Conservation (phyloP, 1,140 invertebrate species). For the Spodoptera litura region DNA sequence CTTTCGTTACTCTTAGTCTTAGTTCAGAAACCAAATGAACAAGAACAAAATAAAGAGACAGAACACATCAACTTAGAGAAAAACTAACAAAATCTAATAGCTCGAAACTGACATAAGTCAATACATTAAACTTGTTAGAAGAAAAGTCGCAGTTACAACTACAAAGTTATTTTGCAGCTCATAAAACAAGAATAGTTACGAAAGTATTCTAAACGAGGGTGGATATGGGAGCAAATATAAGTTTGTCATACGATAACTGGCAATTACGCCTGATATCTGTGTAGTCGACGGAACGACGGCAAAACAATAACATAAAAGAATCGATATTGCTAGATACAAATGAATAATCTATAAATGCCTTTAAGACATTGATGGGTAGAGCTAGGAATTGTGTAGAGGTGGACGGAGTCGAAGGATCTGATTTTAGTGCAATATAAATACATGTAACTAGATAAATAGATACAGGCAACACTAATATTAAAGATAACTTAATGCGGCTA, state of each 20-base stretch:
- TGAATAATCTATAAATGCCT: constrained; percentile 84
- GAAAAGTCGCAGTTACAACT: constrained; percentile 35
- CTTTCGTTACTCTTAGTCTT: too few relatives aligned
- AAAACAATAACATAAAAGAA: constrained; percentile 82
- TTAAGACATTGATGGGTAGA: constrained; percentile 74
- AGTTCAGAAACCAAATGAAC: too few relatives aligned
- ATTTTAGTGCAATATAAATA: not conserved
- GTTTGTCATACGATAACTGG: constrained; percentile 60
- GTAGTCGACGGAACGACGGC: constrained; percentile 70
- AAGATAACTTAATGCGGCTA: too few relatives aligned
- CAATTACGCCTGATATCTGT: constrained; percentile 72
- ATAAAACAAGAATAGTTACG: constrained; percentile 17
- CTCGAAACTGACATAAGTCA: constrained; percentile 28
- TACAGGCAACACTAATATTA: too few relatives aligned
- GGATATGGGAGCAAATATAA: constrained; percentile 47
- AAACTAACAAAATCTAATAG: constrained; percentile 27
- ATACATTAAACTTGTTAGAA: constrained; percentile 45
- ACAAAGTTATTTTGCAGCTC: constrained; percentile 16
- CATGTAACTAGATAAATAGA: too few relatives aligned
- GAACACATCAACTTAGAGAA: constrained; percentile 12
- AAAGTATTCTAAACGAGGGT: constrained; percentile 47
- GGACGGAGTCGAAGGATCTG: constrained; percentile 16
- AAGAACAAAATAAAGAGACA: not conserved
- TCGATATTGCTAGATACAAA: constrained; percentile 80
- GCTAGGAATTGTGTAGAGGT: constrained; percentile 55